Evolutionary conservation across 2,113 vertebrate species (phyloP).

Genomic region (Epinephelus fuscoguttatus): DNA sequence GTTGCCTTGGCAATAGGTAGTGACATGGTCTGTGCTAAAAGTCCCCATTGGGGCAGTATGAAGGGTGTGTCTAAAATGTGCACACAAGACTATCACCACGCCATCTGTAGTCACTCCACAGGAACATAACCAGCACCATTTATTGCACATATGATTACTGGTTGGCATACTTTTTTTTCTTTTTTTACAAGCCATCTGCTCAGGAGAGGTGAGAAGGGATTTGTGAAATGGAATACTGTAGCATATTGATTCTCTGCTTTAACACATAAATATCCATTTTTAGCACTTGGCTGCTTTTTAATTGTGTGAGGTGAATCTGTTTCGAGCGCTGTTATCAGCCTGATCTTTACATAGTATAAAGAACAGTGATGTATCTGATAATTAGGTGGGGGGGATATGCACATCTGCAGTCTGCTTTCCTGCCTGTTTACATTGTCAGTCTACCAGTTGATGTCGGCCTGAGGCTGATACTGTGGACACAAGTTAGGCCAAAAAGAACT

Average conservation of each 20-base stretch:
- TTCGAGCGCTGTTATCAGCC: constrained; percentile 7
- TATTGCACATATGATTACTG: constrained; percentile 87
- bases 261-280: constrained; percentile 55
- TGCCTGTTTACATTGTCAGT: not conserved
- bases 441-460: not conserved
- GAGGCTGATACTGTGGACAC: not conserved
- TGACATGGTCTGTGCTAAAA: constrained; percentile 59
- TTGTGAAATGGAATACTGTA: constrained; percentile 66
- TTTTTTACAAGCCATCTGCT: constrained; percentile 85
- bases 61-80: constrained; percentile 73
- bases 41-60: constrained; percentile 58
- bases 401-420: not conserved
- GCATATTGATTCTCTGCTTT: constrained; percentile 68
- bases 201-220: constrained; percentile 76
- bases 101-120: constrained; percentile 86
- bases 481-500: not conserved
- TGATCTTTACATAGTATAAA: constrained; percentile 5
- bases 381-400: too few species aligned
- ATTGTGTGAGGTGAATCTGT: constrained; percentile 42
- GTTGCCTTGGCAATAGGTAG: constrained; percentile 45
- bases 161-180: constrained; percentile 62
- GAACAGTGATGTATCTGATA: not conserved
- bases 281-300: constrained; percentile 38
- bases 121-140: constrained; percentile 86
- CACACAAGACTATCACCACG: constrained; percentile 77